Base-by-base conservation (phyloP, 2,888 invertebrate species). In the Junonia oenone region DNA sequence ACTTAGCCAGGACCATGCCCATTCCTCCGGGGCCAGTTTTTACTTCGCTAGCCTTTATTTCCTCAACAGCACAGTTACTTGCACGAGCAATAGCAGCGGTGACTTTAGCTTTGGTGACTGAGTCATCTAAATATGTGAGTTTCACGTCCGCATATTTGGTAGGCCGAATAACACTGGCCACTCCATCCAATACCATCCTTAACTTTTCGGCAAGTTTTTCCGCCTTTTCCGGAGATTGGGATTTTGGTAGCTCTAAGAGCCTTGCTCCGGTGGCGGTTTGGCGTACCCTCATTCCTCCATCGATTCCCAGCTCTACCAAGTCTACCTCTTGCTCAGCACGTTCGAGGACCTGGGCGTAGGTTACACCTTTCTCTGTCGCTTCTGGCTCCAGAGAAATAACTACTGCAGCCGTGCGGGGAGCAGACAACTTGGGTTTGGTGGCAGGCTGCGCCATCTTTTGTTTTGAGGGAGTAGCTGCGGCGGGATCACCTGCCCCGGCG, bases 111-210 rank as follows among this genome's bases (percentile, higher is more conserved):
- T 26, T 48, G 9, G 48, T 29, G 11, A 15, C 27, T 0, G 49
- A 19, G 31, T 54, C 54, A 15, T 29, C 29, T 9, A 48, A 40
- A 31, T 47, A 47, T 26, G 29, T n/a, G 6, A 54, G 1, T 11
- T 29, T 33, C 2, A 45, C 5, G 2, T 26, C 37, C 6, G 17
- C 49, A 4, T 3, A 6, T 9, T 37, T 45, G 6, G 8, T 13
- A 6, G 49, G 49, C 17, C 49, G 33, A 1, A 43, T 15, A 1
- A 55, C 37, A 6, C 27, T 29, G 6, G 37, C 55, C 35, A 48
- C 17, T 0, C 48, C 49, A 1, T 40, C 49, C 15, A 49, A 27
- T 17, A 19, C 49, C 11, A 15, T 15, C 15, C 22, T 2, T 2
- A 45, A 27, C 6, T 15, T 22, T 0, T 26, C 45, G 4, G 38